Evolutionary conservation across 2,888 invertebrate genomes (phyloP).

Genomic region (Eupithecia inturbata): DNA sequence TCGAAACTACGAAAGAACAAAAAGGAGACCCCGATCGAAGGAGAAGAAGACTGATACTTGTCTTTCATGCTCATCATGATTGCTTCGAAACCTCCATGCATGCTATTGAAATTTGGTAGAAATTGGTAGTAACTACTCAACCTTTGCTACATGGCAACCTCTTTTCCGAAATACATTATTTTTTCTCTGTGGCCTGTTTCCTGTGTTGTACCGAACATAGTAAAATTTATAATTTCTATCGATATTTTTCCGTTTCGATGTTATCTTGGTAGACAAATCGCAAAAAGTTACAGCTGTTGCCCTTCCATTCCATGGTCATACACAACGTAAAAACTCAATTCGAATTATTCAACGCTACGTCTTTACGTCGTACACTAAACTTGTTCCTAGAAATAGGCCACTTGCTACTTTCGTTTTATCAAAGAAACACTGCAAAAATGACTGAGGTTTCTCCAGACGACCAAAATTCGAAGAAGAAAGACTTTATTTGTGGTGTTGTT

Average conservation of each 20-base stretch:
- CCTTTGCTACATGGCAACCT: not conserved
- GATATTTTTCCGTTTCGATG: not conserved
- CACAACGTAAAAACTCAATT: not conserved
- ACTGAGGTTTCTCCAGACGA: conserved; percentile 84
- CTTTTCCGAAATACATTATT: not conserved
- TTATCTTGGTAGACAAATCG: not conserved
- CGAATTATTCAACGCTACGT: not conserved
- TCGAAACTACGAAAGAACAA: not conserved
- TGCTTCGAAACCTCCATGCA: not conserved
- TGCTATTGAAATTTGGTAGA: not conserved
- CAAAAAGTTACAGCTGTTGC: not conserved
- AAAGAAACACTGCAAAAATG: conserved; percentile 59
- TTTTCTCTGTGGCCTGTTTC: conserved; percentile 2
- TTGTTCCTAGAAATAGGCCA: conserved; percentile 8
- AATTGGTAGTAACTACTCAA: not conserved
- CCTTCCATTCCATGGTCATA: not conserved
- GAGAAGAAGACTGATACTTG: no score
- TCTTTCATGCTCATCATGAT: no score
- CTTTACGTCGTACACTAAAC: not conserved
- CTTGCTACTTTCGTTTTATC: conserved; percentile 39
- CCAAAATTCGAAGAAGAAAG: conserved; percentile 87
- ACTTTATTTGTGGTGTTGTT: conserved; percentile 96
- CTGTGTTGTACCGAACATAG: not conserved
- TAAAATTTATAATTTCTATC: not conserved
- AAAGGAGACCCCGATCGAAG: no score